Evolutionary conservation across 2,888 invertebrate species (phyloP).

Genomic region (Leptodirus hochenwartii): DNA sequence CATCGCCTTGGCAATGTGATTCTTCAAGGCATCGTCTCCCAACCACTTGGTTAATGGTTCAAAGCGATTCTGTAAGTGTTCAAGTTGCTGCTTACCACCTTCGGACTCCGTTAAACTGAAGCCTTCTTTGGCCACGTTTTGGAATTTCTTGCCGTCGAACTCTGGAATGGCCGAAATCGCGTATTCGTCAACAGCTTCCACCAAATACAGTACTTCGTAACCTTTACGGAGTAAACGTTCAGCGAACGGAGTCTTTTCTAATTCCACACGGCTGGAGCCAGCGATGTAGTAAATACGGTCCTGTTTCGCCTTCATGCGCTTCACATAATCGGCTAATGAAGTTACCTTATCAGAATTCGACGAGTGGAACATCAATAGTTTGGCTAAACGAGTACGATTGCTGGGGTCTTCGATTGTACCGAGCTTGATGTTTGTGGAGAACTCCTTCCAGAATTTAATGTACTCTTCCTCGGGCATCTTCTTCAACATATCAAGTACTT

Average conservation of each 20-base stretch:
- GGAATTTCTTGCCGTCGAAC: slow-evolving; percentile 98
- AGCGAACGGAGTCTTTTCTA: slow-evolving; percentile 84
- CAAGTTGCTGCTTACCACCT: slow-evolving; percentile 17
- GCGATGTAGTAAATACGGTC: slow-evolving; percentile 94
- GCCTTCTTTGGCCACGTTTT: slow-evolving; percentile 98
- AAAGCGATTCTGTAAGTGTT: slow-evolving; percentile 41
- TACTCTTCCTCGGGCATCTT: slow-evolving; percentile 83
- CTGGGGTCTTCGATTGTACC: slow-evolving; percentile 96
- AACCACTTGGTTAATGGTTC: slow-evolving; percentile 89
- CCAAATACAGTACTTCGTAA: slow-evolving; percentile 85
- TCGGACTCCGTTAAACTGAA: slow-evolving; percentile 64
- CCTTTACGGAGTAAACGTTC: slow-evolving; percentile 85
- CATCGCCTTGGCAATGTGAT: slow-evolving; percentile 57
- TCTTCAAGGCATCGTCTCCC: slow-evolving; percentile 56
- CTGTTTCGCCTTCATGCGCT: slow-evolving; percentile 89
- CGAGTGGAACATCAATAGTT: slow-evolving; percentile 79
- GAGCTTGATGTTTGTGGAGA: slow-evolving; percentile 67
- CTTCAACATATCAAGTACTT: slow-evolving; percentile 95
- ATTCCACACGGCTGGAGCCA: slow-evolving; percentile 71
- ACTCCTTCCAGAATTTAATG: slow-evolving; percentile 96
- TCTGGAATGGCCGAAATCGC: slow-evolving; percentile 90
- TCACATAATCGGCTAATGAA: slow-evolving; percentile 73
- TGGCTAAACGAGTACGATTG: slow-evolving; percentile 89
- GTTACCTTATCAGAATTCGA: slow-evolving; percentile 53
- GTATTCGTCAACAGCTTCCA: slow-evolving; percentile 97